Conservation (phyloP, 2,888 invertebrate genomes). For the Poecilus cupreus region DNA sequence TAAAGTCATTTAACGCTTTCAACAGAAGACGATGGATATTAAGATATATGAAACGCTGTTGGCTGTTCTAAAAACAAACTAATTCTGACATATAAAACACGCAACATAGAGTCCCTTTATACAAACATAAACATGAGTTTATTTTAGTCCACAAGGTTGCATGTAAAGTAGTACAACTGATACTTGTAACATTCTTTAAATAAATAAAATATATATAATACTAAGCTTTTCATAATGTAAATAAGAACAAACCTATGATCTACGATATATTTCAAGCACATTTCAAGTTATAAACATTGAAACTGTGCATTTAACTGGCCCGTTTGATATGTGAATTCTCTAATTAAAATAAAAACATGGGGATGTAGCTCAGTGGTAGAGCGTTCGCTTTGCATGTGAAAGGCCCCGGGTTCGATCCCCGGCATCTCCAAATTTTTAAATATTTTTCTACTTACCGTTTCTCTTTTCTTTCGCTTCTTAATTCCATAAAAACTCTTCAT, state of each 20-base stretch:
- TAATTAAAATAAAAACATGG: slow-evolving; percentile 66
- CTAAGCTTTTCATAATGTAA: too few relatives aligned
- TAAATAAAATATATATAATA: background rate
- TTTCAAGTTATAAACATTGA: too few relatives aligned
- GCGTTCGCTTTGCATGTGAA: slow-evolving; percentile 99
- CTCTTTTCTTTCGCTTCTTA: slow-evolving; percentile 27
- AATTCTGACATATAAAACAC: slow-evolving; percentile 15
- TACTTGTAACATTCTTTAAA: background rate
- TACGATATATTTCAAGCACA: too few relatives aligned
- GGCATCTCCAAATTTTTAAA: slow-evolving; percentile 85
- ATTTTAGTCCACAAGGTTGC: slow-evolving; percentile 47
- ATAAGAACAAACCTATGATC: too few relatives aligned
- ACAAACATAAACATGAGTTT: slow-evolving; percentile 4
- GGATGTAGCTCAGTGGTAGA: slow-evolving; percentile 99
- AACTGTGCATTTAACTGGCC: too few relatives aligned
- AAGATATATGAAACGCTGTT: slow-evolving; percentile 37
- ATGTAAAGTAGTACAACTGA: slow-evolving; percentile 27
- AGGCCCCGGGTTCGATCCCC: slow-evolving; percentile 99
- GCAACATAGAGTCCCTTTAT: background rate
- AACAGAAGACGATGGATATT: background rate
- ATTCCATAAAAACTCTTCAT: slow-evolving; percentile 34
- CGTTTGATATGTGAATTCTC: too few relatives aligned
- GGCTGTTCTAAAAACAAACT: slow-evolving; percentile 26
- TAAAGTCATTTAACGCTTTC: background rate
- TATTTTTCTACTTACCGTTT: slow-evolving; percentile 51